phyloP scores from a whole-genome alignment of 2,113 vertebrate species.

The Oceanodroma tethys region DNA sequence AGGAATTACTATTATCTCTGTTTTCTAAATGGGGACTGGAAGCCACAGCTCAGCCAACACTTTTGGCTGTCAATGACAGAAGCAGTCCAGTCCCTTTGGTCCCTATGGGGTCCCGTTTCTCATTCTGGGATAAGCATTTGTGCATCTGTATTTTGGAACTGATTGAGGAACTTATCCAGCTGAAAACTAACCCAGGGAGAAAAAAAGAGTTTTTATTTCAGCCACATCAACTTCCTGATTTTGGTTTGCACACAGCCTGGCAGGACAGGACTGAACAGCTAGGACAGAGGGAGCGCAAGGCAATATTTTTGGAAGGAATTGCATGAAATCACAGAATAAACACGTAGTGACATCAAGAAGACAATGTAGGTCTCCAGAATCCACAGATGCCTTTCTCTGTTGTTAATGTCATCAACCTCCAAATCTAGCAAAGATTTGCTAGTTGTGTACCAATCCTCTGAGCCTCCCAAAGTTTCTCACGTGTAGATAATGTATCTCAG shows the following conservation, averaged over 20 bases:
- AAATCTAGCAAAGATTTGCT: not conserved
- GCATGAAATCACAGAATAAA: not conserved
- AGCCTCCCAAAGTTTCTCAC: not conserved
- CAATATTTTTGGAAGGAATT: not conserved
- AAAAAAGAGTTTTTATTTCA: not conserved
- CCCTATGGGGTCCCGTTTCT: not conserved
- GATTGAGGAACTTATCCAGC: not conserved
- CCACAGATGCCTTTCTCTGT: not conserved
- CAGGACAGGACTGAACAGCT: not conserved
- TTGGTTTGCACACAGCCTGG: not conserved
- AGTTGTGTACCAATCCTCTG: not conserved
- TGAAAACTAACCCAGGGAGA: conserved; percentile 17
- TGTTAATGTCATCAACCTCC: not conserved
- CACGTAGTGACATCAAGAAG: not conserved
- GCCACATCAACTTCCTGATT: not conserved
- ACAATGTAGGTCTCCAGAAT: not conserved
- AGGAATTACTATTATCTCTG: not conserved
- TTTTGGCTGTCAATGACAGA: not conserved
- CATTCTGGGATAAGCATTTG: conserved; percentile 15
- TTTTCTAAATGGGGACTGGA: not conserved
- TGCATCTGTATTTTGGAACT: conserved; percentile 31
- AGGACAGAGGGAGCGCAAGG: not conserved
- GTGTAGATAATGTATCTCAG: not conserved
- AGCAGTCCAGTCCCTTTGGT: not conserved
- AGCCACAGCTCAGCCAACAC: not conserved